Conservation (phyloP, 2,797 vertebrate genomes). For the Arrhamphus sclerolepis region DNA sequence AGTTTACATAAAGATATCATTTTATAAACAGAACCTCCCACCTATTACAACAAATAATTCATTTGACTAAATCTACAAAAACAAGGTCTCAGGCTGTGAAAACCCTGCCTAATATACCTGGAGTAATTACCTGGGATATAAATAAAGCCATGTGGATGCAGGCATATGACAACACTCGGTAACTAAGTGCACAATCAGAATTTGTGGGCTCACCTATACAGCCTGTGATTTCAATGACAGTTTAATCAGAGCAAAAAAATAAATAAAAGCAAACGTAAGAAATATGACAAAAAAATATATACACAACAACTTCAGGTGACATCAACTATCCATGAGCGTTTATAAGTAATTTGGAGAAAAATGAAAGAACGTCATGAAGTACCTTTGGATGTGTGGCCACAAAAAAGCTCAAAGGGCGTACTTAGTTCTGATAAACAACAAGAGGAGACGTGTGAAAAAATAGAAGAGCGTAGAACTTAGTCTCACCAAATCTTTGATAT, state of each 20-base stretch:
- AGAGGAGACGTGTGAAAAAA: conserved; percentile 63
- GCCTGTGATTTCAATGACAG: conserved; percentile 32
- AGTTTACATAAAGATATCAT: conserved; percentile 60
- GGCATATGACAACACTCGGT: conserved; percentile 42
- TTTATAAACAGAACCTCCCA: conserved; percentile 54
- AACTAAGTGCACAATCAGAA: conserved; percentile 60
- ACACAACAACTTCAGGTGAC: conserved; percentile 44
- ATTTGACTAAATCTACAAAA: conserved; percentile 74
- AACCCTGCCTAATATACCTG: conserved; percentile 60
- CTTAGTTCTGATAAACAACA: conserved; percentile 47
- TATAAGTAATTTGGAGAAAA: conserved; percentile 47
- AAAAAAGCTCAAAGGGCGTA: conserved; percentile 52
- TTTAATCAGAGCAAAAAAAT: conserved; percentile 18
- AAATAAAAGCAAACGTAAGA: conserved; percentile 23
- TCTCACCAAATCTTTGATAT: conserved; percentile 66
- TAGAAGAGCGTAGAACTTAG: conserved; percentile 52
- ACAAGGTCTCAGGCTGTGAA: conserved; percentile 64
- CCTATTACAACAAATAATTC: conserved; percentile 69
- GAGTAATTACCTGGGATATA: conserved; percentile 62
- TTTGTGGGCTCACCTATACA: conserved; percentile 51
- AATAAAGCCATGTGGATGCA: conserved; percentile 45
- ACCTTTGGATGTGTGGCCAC: conserved; percentile 55
- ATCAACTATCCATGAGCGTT: conserved; percentile 40
- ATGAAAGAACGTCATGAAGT: conserved; percentile 32
- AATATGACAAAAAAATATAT: conserved; percentile 33